Conservation (phyloP, 2,797 vertebrate species). For the Meda fulgida region DNA sequence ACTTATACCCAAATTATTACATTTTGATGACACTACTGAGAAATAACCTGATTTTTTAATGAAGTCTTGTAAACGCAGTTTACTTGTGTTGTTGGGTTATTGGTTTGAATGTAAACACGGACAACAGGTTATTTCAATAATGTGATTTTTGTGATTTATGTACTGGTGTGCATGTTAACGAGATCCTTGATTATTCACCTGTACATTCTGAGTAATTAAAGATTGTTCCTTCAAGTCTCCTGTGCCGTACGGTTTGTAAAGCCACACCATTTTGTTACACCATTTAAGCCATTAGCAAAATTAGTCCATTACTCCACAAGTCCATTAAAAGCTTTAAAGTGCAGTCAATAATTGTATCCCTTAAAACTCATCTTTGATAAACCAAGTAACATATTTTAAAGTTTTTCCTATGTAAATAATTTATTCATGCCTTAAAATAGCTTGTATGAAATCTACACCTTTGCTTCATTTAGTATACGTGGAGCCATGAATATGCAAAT, state of each 20-base stretch:
- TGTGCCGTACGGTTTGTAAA: not conserved
- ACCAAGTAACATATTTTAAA: not conserved
- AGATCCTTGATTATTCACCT: not conserved
- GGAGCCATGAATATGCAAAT: not conserved
- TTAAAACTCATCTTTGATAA: not conserved
- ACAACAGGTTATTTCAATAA: too few species aligned
- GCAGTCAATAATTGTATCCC: not conserved
- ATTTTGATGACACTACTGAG: too few species aligned
- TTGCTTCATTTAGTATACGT: not conserved
- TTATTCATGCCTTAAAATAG: not conserved
- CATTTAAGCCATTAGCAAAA: constrained; percentile 2
- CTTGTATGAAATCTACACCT: not conserved
- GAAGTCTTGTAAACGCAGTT: too few species aligned
- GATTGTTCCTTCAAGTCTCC: not conserved
- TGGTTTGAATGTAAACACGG: too few species aligned
- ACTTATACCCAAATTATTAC: too few species aligned
- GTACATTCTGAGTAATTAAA: not conserved
- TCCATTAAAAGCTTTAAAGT: constrained; percentile 10
- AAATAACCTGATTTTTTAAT: too few species aligned
- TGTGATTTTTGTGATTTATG: too few species aligned
- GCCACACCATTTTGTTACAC: not conserved
- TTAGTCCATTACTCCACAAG: not conserved
- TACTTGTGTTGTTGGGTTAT: too few species aligned
- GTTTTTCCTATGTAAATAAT: not conserved
- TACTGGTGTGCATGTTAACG: too few species aligned